Base-by-base conservation (phyloP, 2,888 invertebrate genomes). In the Notodonta ziczac region DNA sequence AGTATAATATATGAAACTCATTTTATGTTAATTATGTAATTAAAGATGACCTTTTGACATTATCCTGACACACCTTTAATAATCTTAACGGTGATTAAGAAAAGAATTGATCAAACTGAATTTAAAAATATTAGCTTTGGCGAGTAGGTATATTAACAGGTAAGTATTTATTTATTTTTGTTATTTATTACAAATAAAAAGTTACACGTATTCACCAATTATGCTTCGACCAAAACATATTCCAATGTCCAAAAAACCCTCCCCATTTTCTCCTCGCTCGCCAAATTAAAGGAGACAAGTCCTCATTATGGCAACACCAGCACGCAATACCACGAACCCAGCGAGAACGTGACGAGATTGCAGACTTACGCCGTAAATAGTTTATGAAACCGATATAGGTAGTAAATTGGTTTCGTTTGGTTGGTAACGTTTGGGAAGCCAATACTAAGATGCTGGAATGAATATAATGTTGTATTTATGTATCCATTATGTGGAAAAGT, bases 341-440 rank as follows among this genome's bases (percentile, higher is more conserved):
- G 50, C 59, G 56, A 57, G 44, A 65, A 70, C 70, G 78, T 78
- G 78, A 77, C 75, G 68, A 14, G 69, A 75, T 61, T 77, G 57
- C 68, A 57, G 58, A 70, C 63, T 63, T 55, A 32, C 5, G 44
- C 57, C 67, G 67, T 73, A 74, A 77, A 77, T 73, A 78, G 61
- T 80, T 78, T 79, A 80, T 75, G 76, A 75, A 73, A 74, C 70
- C 72, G 77, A 77, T 73, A 74, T 66, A 66, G 50, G 54, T 48
- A 68, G 66, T 70, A 76, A 76, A 81, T 80, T 79, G 81, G 75
- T 77, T 77, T 77, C 78, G 72, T 79, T 79, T 74, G 70, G 67
- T 67, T 71, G 71, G 70, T 71, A 70, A 75, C 67, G 71, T 64
- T 42, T 56, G 14, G 60, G 54, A 16, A 42, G 24, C 8, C 51